A percentile compares a stretch with the other conserved stretches of the same genome.
phyloP scores from a whole-genome alignment of 2,113 vertebrate species.

The Ageneiosus marmoratus region DNA sequence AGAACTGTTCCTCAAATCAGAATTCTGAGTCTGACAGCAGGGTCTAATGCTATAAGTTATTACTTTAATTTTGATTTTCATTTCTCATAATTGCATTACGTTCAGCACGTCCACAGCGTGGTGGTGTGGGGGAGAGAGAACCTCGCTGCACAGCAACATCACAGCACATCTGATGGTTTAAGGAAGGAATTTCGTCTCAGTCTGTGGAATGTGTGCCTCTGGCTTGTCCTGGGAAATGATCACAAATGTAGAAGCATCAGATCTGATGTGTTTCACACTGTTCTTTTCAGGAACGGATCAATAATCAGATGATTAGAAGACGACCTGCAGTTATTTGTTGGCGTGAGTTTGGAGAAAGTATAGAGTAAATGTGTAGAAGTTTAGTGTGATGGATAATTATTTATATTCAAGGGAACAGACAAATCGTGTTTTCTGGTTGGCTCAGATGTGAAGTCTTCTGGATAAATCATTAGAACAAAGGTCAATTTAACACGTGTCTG shows the following conservation, averaged over 20 bases:
- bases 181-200: constrained; percentile 11
- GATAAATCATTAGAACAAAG: background rate
- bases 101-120: background rate
- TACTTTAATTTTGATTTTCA: constrained; percentile 72
- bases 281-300: background rate
- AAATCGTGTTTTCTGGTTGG: too few species aligned
- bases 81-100: constrained; percentile 66
- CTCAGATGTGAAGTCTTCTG: background rate
- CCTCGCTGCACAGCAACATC: constrained; percentile 24
- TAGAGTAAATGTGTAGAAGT: too few species aligned
- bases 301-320: background rate
- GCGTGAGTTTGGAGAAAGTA: background rate
- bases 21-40: constrained; percentile 54
- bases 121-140: background rate
- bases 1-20: constrained; percentile 53
- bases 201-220: background rate
- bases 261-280: background rate
- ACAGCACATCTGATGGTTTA: constrained; percentile 24
- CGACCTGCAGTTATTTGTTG: background rate
- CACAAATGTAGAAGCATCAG: background rate
- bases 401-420: background rate
- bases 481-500: background rate
- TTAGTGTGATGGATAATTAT: background rate
- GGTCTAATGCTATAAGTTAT: constrained; percentile 61
- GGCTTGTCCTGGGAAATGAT: background rate